phyloP scores from a whole-genome alignment of 2,797 vertebrate genomes.

The Manis pentadactyla region DNA sequence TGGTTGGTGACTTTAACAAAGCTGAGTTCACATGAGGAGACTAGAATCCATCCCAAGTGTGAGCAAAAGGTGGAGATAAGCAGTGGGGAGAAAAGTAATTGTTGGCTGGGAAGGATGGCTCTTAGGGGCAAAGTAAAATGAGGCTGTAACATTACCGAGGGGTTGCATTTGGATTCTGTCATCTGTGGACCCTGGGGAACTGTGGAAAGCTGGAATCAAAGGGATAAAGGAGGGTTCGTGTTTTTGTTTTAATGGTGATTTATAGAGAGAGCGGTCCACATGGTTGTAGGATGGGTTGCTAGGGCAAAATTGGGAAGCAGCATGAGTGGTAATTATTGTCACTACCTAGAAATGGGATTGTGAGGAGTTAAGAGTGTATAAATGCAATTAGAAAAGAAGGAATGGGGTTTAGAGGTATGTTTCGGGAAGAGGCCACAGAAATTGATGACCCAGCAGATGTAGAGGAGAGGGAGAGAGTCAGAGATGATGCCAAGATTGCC shows the following conservation, averaged over 20 bases:
- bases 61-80: not conserved
- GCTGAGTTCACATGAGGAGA: not conserved
- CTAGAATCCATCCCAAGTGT: not conserved
- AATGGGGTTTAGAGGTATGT: not conserved
- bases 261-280: not conserved
- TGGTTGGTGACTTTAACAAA: not conserved
- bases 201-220: not conserved
- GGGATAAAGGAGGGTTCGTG: not conserved
- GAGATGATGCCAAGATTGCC: slow-evolving; percentile 50
- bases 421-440: slow-evolving; percentile 52
- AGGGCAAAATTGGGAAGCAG: not conserved
- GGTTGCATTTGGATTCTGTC: not conserved
- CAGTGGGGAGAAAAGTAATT: not conserved
- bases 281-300: not conserved
- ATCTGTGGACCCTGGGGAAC: not conserved
- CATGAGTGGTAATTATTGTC: not conserved
- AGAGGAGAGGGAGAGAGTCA: not conserved
- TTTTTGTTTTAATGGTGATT: not conserved
- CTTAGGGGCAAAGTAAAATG: not conserved
- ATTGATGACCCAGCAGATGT: slow-evolving; percentile 14
- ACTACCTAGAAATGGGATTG: not conserved
- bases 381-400: not conserved
- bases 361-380: not conserved
- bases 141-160: not conserved
- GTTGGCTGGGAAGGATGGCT: not conserved